Evolutionary conservation across 1,140 invertebrate species (phyloP), one percentile per base, ranked within the genome.

Genomic region (Calephelis nemesis): DNA sequence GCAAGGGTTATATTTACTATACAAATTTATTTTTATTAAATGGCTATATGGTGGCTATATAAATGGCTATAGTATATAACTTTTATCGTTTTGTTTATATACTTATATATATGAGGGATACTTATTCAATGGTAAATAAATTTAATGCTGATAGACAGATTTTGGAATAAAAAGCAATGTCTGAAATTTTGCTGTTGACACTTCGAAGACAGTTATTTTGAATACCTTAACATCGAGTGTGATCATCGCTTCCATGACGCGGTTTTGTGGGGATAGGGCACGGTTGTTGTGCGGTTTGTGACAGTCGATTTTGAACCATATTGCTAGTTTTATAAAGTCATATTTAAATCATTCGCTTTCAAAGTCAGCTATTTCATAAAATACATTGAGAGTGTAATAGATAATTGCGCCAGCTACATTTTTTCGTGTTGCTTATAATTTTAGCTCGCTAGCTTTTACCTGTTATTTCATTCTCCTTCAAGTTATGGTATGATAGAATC

Each of bases 301-400:
- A 74, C 73, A 74, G 70, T 74, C 67, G 72, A 68, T 68, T 73
- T 42, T 65, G 52, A 68, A 71, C 67, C 70, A 71, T 68, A 63
- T 63, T 58, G 60, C 65, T 10, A 71, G 67, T 62, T 50, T 67
- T 63, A 71, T 50, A 69, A 49, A 72, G 64, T 70, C 65, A 67
- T 67, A 47, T 69, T 69, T 72, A 42, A n/a, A 47, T 15, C 54
- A 68, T 69, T 66, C 5, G 63, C 58, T 69, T 69, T 12, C 47
- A 67, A 19, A 40, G 40, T 68, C 54, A 60, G 63, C 62, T 58
- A 45, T 30, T 39, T 19, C 19, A 12, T 13, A 67, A 65, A 50
- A 49, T 30, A 15, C 19, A 6, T 30, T 8, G 42, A 47, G 40
- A 60, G 64, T 64, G 64, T 64, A 40, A 62, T 19, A 12, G 11